These are phyloP conservation scores for Oscheius sp. DNA, from an alignment of 2,888 invertebrate species.

Conservation along the genomic window DNA sequence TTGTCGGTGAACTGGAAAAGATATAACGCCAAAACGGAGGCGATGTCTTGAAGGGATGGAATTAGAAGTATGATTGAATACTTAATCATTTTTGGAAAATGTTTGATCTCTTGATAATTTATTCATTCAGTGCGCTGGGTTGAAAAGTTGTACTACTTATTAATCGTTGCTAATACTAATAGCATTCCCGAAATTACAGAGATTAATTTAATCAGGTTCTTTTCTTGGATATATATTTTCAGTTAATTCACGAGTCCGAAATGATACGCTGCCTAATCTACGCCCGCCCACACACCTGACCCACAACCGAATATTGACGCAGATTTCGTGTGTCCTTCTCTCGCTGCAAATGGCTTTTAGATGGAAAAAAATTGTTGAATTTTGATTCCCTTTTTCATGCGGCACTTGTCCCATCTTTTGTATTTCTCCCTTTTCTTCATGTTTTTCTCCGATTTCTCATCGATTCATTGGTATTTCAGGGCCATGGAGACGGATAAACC, in stretches of 20 bases:
- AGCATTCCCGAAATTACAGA: no score
- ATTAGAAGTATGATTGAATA: no score
- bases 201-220: no score
- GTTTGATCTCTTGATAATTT: neutral
- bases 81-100: neutral
- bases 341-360: neutral
- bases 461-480: neutral
- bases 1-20: conserved; percentile 2
- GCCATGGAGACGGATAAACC: neutral
- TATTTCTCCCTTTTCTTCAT: neutral
- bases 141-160: no score
- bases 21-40: neutral
- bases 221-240: no score
- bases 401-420: neutral
- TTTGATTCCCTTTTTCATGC: neutral
- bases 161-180: no score
- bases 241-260: no score
- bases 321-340: neutral
- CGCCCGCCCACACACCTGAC: neutral
- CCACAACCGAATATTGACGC: conserved; percentile 9
- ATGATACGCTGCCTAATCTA: neutral
- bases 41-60: neutral
- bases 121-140: neutral
- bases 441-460: neutral
- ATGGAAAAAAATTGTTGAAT: neutral